These are phyloP conservation scores for Eueremaeus valkanovi DNA, from an alignment of 2,888 invertebrate genomes.

Conservation along the genomic window DNA sequence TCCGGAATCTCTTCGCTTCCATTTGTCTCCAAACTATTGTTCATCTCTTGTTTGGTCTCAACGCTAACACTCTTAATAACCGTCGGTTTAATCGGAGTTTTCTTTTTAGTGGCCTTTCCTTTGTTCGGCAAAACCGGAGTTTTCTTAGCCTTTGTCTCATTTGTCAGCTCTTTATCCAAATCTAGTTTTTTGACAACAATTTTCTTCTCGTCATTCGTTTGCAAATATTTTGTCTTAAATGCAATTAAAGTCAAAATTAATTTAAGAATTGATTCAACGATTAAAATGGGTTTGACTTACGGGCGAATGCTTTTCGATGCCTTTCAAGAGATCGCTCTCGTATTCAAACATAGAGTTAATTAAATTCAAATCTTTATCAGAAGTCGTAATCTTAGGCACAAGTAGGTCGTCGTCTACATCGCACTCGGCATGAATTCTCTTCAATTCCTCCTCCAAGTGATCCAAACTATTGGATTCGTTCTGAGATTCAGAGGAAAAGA, in stretches of 20 bases:
- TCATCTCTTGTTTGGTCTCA: no score
- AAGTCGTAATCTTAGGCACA: background rate
- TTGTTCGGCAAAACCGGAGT: background rate
- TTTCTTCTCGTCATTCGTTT: background rate
- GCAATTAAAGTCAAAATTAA: background rate
- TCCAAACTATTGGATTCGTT: background rate
- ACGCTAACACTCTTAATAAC: background rate
- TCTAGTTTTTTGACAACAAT: background rate
- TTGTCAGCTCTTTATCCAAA: background rate
- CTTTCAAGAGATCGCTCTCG: background rate
- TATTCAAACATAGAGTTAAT: background rate
- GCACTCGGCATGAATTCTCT: background rate
- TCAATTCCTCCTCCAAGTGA: background rate
- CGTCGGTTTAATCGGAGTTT: background rate
- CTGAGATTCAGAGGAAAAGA: background rate
- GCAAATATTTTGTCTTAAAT: background rate
- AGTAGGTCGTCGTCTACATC: background rate
- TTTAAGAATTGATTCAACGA: no score
- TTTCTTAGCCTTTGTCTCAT: background rate
- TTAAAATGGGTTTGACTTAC: background rate
- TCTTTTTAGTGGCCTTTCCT: background rate
- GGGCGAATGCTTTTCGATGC: constrained; percentile 12
- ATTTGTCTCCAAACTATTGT: no score
- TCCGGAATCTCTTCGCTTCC: background rate
- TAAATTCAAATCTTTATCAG: background rate